Percentiles rank a stretch among this genome's conserved stretches.
Evolutionary conservation across 23 tunicate species (phyloP).

Genomic region (Trididemnum miniatum): DNA sequence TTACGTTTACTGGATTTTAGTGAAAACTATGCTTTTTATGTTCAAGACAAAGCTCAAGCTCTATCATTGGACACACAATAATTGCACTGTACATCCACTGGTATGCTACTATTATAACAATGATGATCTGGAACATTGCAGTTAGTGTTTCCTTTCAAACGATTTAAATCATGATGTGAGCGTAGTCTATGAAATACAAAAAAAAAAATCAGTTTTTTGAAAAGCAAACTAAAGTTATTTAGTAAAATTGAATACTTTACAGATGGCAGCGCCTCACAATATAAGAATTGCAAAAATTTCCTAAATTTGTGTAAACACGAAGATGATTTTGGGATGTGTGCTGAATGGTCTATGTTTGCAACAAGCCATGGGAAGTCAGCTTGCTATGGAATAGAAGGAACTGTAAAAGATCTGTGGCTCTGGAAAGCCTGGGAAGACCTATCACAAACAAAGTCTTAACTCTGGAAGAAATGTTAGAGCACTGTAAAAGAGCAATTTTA

Average conservation of each 20-base stretch:
- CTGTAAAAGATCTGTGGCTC: neutral
- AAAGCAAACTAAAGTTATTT: neutral
- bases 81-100: conserved; percentile 47
- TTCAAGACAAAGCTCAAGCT: conserved; percentile 51
- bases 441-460: neutral
- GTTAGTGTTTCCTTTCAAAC: conserved; percentile 7
- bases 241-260: conserved; percentile 10
- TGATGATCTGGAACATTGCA: neutral
- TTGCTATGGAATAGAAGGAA: too few species aligned
- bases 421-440: conserved; percentile 27
- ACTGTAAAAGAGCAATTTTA: neutral
- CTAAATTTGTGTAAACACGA: conserved; percentile 18
- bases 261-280: conserved; percentile 25
- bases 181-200: conserved; percentile 15
- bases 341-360: conserved; percentile 21
- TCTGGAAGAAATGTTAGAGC: conserved; percentile 1
- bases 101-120: conserved; percentile 31
- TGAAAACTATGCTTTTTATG: conserved; percentile 27
- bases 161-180: neutral
- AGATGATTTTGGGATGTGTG: conserved; percentile 10
- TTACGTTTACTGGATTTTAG: conserved; percentile 6
- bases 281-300: conserved; percentile 15
- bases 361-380: conserved; percentile 43
- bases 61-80: conserved; percentile 50
- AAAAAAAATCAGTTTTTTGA: conserved; percentile 14